These are phyloP conservation scores for Oophaga sylvatica DNA, from an alignment of 2,797 vertebrate genomes.

Conservation along the genomic window DNA sequence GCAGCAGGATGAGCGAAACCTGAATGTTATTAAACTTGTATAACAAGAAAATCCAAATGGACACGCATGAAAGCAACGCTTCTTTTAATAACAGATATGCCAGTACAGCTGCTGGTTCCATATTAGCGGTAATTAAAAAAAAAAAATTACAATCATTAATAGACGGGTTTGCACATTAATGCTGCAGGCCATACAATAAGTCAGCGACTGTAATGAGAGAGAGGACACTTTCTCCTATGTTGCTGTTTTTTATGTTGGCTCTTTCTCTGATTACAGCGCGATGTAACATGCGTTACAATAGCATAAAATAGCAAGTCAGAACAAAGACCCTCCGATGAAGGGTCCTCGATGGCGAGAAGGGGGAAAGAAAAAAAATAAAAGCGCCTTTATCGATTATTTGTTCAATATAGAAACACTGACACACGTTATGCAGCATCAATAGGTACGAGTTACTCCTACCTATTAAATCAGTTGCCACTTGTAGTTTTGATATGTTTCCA, in stretches of 20 bases:
- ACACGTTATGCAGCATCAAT: background rate
- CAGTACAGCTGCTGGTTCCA: background rate
- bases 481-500: background rate
- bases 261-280: background rate
- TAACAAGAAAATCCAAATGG: slow-evolving; percentile 2
- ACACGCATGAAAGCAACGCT: slow-evolving; percentile 11
- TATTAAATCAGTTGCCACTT: background rate
- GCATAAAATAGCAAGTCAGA: background rate
- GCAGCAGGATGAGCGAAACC: background rate
- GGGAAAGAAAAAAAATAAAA: too few relatives aligned
- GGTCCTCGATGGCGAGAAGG: background rate
- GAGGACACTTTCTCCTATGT: background rate
- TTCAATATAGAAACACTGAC: background rate
- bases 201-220: background rate
- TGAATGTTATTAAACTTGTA: background rate
- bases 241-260: background rate
- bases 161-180: slow-evolving; percentile 7
- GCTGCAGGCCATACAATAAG: slow-evolving; percentile 13
- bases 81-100: slow-evolving; percentile 25
- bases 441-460: background rate
- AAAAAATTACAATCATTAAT: slow-evolving; percentile 16
- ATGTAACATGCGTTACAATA: background rate
- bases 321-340: background rate
- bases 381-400: background rate
- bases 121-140: background rate